phyloP scores from a whole-genome alignment of 2,797 vertebrate genomes.

The Myoxocephalus aenaeus region DNA sequence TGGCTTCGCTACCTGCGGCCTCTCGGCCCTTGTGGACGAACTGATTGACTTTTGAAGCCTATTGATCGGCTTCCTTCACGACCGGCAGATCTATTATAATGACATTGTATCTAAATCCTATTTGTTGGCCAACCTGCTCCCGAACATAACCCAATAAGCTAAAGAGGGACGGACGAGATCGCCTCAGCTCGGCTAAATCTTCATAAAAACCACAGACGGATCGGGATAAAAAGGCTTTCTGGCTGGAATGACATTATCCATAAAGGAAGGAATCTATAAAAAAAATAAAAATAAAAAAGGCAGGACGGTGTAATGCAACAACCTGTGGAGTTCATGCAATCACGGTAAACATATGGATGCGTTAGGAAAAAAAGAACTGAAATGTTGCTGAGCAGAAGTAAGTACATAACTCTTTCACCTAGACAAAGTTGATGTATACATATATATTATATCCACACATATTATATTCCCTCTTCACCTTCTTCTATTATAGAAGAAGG shows the following conservation, averaged over 20 bases:
- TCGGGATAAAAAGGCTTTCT: constrained; percentile 71
- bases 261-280: constrained; percentile 67
- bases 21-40: constrained; percentile 30
- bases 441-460: not conserved
- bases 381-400: constrained; percentile 28
- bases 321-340: constrained; percentile 65
- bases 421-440: not conserved
- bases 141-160: constrained; percentile 79
- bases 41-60: constrained; percentile 76
- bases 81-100: constrained; percentile 78
- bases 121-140: constrained; percentile 77
- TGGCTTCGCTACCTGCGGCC: constrained; percentile 53
- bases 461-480: no score
- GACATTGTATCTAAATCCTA: constrained; percentile 79
- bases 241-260: constrained; percentile 74
- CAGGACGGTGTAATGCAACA: constrained; percentile 59
- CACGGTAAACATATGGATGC: constrained; percentile 40
- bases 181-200: constrained; percentile 62
- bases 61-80: constrained; percentile 73
- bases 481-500: no score
- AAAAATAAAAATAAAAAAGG: constrained; percentile 54
- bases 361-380: constrained; percentile 27
- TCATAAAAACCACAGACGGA: constrained; percentile 73
- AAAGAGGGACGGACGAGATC: constrained; percentile 59
- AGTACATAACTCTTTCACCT: constrained; percentile 14